phyloP scores from a whole-genome alignment of 2,888 invertebrate species.

The Clitarchus hookeri region DNA sequence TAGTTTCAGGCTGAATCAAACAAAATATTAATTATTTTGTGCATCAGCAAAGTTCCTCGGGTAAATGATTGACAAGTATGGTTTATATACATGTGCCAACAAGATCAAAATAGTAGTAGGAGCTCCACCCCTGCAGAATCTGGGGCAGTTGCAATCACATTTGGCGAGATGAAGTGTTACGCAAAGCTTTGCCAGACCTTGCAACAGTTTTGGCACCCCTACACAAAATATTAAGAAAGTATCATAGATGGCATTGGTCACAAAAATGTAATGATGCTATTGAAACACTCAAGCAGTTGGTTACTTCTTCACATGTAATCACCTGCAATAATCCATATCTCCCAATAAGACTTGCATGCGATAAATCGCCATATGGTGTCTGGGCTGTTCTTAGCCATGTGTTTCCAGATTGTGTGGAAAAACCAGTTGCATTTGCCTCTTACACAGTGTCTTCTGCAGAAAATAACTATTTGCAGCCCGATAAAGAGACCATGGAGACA shows the following conservation, averaged over 20 bases:
- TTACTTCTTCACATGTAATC: too few relatives aligned
- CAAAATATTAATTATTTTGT: constrained; percentile 40
- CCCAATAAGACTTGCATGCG: constrained; percentile 47
- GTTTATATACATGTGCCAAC: too few relatives aligned
- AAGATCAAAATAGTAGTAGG: too few relatives aligned
- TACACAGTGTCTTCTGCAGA: constrained; percentile 44
- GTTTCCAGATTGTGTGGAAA: constrained; percentile 40
- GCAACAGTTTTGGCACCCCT: neutral
- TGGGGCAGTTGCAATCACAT: constrained; percentile 40
- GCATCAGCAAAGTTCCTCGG: neutral
- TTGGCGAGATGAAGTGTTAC: constrained; percentile 41
- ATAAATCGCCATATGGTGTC: constrained; percentile 46
- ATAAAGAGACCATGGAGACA: constrained; percentile 46
- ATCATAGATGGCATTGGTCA: too few relatives aligned
- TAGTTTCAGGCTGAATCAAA: constrained; percentile 34
- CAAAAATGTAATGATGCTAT: too few relatives aligned
- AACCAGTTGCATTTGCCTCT: constrained; percentile 44
- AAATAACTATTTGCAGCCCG: constrained; percentile 46
- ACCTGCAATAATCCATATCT: too few relatives aligned
- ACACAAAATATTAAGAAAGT: too few relatives aligned
- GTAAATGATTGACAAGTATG: too few relatives aligned
- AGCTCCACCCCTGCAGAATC: constrained; percentile 33
- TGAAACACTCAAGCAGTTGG: too few relatives aligned
- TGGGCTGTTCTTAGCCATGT: constrained; percentile 47
- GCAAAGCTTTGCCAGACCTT: neutral